Conservation (phyloP, 2,113 vertebrate species). For the Spheniscus mendiculus region DNA sequence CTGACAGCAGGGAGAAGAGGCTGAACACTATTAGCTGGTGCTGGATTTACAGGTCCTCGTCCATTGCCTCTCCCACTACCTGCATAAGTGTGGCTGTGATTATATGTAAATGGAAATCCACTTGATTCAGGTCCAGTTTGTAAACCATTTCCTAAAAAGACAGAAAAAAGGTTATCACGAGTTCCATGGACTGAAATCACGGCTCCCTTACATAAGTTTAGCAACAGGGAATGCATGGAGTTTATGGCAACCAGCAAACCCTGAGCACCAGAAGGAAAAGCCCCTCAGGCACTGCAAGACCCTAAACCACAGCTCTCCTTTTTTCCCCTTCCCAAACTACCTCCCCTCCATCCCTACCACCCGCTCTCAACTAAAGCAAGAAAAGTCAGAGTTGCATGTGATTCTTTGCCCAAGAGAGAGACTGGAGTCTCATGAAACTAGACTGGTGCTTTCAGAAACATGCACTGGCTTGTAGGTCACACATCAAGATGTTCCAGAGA, state of each 20-base stretch:
- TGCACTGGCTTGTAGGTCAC: background rate
- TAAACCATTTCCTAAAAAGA: constrained; percentile 86
- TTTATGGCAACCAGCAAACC: background rate
- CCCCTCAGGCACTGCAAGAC: background rate
- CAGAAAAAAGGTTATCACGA: background rate
- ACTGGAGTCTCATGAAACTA: background rate
- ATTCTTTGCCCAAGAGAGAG: background rate
- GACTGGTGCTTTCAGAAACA: background rate
- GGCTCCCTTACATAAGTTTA: fast-evolving
- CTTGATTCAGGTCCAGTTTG: constrained; percentile 76
- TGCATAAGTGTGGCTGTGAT: constrained; percentile 70
- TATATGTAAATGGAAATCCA: constrained; percentile 75
- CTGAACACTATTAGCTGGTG: constrained; percentile 71
- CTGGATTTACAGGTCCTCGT: constrained; percentile 77
- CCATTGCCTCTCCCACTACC: constrained; percentile 84
- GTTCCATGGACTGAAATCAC: background rate
- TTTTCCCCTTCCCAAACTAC: background rate
- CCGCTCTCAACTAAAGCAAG: background rate
- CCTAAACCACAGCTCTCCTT: background rate
- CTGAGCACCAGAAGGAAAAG: background rate
- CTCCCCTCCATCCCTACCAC: background rate
- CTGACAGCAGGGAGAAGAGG: constrained; percentile 82
- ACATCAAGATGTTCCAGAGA: background rate
- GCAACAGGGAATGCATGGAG: background rate
- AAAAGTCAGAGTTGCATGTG: background rate